Base-by-base conservation (phyloP, 2,113 vertebrate species). In the Cheirogaleus medius region DNA sequence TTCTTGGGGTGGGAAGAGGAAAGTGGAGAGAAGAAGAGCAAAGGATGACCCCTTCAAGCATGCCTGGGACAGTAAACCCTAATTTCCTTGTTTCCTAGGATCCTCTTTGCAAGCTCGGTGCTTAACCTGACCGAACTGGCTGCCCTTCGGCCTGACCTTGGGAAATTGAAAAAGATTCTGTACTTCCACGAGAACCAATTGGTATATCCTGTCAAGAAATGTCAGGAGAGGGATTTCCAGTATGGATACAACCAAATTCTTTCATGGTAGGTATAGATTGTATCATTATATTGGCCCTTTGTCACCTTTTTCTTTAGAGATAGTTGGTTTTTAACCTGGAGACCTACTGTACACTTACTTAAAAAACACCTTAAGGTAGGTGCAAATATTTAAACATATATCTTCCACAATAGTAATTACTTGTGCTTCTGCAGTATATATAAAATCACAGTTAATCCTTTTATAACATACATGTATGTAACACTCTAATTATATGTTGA, bases 101-200 rank as follows among this genome's bases (percentile, higher is more conserved):
- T 99, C 87, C 99, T 99, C 68, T 99, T 99, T 96, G 98, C 99
- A 98, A 99, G 99, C 98, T 99, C 99, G 0, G 99, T 99, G 92
- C 99, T 99, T 97, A 99, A 99, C 99, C 99, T 99, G 97, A 98
- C 99, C 94, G 99, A 99, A 99, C 99, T 99, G 96, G 80, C 98
- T 97, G 99, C 99, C 98, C 99, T 99, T 98, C 99, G 99, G 96
- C 99, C 99, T 98, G 99, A 99, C 99, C 99, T 99, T 98, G 99
- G 98, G 91, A 99, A 99, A 98, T 98, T 99, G 97, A 99, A 99
- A 98, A 99, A 99, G 98, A 98, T 99, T 86, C 98, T 99, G 91
- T 99, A 99, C 98, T 99, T 99, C 98, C 99, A 99, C 21, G 99
- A 99, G 98, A 99, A 99, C 98, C 99, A 99, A 97, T 98, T 99